phyloP scores from a whole-genome alignment of 1,140 invertebrate genomes.

The Drosophila ohnishii region DNA sequence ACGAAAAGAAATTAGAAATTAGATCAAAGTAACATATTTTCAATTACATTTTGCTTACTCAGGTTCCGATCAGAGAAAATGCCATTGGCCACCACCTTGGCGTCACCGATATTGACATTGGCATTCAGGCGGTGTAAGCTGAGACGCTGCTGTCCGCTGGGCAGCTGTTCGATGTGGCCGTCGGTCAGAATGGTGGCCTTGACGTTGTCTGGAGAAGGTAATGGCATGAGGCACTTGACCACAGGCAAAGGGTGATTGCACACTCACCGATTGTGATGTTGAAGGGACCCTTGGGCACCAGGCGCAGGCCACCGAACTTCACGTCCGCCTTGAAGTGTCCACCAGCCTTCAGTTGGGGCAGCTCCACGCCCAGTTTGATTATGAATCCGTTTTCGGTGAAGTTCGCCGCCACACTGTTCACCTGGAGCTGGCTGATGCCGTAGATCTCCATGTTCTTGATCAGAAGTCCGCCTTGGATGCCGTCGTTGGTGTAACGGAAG shows the following conservation, averaged over 20 bases:
- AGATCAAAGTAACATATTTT: neutral
- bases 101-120: constrained; percentile 70
- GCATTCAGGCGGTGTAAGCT: constrained; percentile 75
- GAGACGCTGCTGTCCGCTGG: constrained; percentile 60
- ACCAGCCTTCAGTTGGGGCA: constrained; percentile 72
- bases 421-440: constrained; percentile 69
- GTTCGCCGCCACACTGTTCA: constrained; percentile 65
- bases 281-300: constrained; percentile 81
- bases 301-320: constrained; percentile 79
- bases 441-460: constrained; percentile 81
- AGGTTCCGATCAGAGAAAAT: constrained; percentile 80
- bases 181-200: constrained; percentile 76
- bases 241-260: neutral
- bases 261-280: constrained; percentile 78
- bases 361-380: constrained; percentile 67
- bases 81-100: constrained; percentile 74
- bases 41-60: constrained; percentile 50
- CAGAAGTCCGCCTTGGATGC: constrained; percentile 75
- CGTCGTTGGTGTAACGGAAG: constrained; percentile 77
- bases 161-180: constrained; percentile 62
- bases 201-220: constrained; percentile 62
- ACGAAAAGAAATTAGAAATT: neutral
- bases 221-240: neutral
- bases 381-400: constrained; percentile 70
- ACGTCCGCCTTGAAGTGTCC: constrained; percentile 82